A percentile compares a stretch with the other conserved stretches of the same genome.
Conservation (phyloP, 1,140 invertebrate species). For the Drosophila micromelanica region DNA sequence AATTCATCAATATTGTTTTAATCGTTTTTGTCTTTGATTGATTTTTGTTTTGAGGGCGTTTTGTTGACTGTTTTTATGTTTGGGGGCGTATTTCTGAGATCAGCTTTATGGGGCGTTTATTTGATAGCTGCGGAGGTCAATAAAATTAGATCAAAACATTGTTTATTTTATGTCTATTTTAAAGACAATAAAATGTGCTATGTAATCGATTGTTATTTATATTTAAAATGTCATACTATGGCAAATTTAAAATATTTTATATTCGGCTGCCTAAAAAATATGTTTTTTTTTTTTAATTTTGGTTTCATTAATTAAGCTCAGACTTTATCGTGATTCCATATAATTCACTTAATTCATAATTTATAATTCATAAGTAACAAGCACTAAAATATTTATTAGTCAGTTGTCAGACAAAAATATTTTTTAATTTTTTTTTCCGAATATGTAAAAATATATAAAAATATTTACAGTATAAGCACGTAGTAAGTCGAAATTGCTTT, state of each 20-base stretch:
- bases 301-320: background rate
- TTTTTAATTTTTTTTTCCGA: constrained; percentile 15
- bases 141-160: background rate
- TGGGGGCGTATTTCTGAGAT: constrained; percentile 16
- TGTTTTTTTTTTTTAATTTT: too few relatives aligned
- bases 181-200: background rate
- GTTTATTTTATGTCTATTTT: background rate
- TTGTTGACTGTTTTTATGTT: constrained; percentile 11
- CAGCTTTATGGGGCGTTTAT: constrained; percentile 48
- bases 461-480: constrained; percentile 41
- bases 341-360: background rate
- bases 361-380: background rate
- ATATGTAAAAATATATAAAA: constrained; percentile 11
- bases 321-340: background rate
- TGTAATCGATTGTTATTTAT: background rate
- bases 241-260: background rate
- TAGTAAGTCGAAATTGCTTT: constrained; percentile 39
- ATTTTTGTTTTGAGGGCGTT: constrained; percentile 48
- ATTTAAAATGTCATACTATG: background rate
- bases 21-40: constrained; percentile 29
- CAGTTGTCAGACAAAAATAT: background rate
- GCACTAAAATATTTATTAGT: background rate
- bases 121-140: background rate
- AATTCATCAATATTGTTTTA: constrained; percentile 72
- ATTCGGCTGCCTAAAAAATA: too few relatives aligned